Percentiles rank a stretch among this genome's conserved stretches.
These are phyloP conservation scores for Thera britannica DNA, from an alignment of 2,888 invertebrate genomes.

Conservation along the genomic window DNA sequence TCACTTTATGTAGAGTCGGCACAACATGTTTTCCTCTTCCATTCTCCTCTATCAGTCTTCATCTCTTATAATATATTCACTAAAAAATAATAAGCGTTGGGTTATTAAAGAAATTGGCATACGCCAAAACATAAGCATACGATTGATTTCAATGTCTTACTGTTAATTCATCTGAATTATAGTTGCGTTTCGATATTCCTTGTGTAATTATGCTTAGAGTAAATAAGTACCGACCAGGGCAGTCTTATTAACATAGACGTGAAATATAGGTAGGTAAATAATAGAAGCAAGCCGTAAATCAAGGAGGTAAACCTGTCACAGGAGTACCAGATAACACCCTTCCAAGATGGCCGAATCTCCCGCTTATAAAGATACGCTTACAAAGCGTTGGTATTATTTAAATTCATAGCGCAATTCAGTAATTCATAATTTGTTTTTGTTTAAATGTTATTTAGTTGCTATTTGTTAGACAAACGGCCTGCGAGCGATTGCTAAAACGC, in stretches of 20 bases:
- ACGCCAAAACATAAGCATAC: too few species aligned
- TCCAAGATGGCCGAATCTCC: conserved; percentile 21
- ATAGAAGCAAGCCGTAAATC: conserved; percentile 14
- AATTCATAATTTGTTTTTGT: conserved; percentile 59
- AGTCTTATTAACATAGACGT: background rate
- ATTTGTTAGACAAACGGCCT: conserved; percentile 54
- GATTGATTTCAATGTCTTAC: too few species aligned
- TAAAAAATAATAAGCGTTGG: too few species aligned
- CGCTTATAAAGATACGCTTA: conserved; percentile 28
- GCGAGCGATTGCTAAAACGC: conserved; percentile 39
- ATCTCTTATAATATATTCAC: too few species aligned
- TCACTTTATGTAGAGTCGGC: too few species aligned
- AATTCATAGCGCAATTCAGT: conserved; percentile 54
- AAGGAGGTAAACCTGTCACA: conserved; percentile 21
- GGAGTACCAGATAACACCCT: conserved; percentile 25
- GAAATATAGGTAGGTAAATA: conserved; percentile 7
- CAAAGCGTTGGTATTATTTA: conserved; percentile 45
- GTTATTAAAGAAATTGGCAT: too few species aligned
- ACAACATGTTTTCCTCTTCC: too few species aligned
- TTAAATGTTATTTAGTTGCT: conserved; percentile 48
- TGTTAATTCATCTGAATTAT: background rate
- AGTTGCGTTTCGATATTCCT: background rate
- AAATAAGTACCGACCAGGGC: background rate
- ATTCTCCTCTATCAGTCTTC: too few species aligned
- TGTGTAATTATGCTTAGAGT: background rate